These are phyloP conservation scores for Lasioglossum malachurum DNA, from an alignment of 2,888 invertebrate genomes.

Conservation along the genomic window DNA sequence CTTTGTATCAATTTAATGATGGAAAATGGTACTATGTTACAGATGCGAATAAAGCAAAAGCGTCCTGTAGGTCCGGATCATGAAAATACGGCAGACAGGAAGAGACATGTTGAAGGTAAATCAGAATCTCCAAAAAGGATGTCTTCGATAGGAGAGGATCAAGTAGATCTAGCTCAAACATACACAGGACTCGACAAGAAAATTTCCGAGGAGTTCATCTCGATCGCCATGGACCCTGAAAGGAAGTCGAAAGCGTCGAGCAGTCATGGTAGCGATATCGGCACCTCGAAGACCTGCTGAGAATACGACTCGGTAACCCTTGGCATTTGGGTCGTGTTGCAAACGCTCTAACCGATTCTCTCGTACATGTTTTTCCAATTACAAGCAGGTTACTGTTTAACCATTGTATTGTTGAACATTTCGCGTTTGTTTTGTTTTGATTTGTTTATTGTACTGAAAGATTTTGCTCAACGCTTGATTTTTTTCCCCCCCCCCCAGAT, in stretches of 20 bases:
- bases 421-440: not conserved
- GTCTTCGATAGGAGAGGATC: slow-evolving; percentile 79
- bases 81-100: slow-evolving; percentile 70
- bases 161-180: slow-evolving; percentile 79
- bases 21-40: not conserved
- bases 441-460: slow-evolving; percentile 12
- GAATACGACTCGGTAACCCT: not conserved
- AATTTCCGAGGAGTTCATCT: slow-evolving; percentile 83
- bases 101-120: slow-evolving; percentile 73
- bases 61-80: slow-evolving; percentile 74
- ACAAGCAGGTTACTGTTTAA: not conserved
- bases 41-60: slow-evolving; percentile 78
- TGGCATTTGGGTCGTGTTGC: not conserved
- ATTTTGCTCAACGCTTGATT: slow-evolving; percentile 23
- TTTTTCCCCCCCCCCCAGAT: not conserved
- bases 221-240: slow-evolving; percentile 84
- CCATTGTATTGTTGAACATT: not conserved
- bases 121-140: slow-evolving; percentile 72
- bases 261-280: slow-evolving; percentile 81
- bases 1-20: not conserved
- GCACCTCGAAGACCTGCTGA: slow-evolving; percentile 63
- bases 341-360: slow-evolving; percentile 9
- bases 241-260: slow-evolving; percentile 81
- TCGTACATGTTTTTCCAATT: not conserved
- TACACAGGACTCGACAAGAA: slow-evolving; percentile 83